Percentiles rank a stretch among this genome's conserved stretches.
phyloP scores from a whole-genome alignment of 2,113 vertebrate genomes.

The Accipiter virgatus region DNA sequence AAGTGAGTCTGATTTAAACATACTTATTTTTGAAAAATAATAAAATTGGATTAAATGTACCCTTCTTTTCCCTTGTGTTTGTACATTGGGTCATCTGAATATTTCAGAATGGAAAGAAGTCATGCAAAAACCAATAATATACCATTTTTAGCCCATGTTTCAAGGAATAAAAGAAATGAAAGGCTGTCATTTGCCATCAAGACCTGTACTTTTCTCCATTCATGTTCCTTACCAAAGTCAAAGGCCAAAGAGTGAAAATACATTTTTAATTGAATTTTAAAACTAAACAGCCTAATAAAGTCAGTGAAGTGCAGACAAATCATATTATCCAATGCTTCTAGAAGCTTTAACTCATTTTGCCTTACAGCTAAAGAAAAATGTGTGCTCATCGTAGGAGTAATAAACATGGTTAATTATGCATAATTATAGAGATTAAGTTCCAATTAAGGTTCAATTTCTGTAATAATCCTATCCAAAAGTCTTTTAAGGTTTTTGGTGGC shows the following conservation, averaged over 20 bases:
- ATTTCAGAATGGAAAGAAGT: background rate
- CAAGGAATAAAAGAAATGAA: background rate
- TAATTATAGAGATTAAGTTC: conserved; percentile 75
- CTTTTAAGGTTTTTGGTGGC: conserved; percentile 56
- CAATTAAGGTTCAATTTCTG: conserved; percentile 73
- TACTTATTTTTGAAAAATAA: background rate
- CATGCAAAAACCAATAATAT: background rate
- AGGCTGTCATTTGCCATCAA: background rate
- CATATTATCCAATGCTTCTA: conserved; percentile 57
- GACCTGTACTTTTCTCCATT: background rate
- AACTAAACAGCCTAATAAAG: conserved; percentile 62
- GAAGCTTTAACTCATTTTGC: conserved; percentile 57
- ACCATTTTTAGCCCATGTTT: background rate
- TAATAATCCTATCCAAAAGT: conserved; percentile 61
- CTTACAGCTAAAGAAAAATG: conserved; percentile 64
- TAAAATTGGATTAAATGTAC: background rate
- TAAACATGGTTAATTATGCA: conserved; percentile 73
- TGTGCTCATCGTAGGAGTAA: conserved; percentile 56
- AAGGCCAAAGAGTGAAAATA: conserved; percentile 40
- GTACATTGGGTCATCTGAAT: background rate
- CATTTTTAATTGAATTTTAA: conserved; percentile 63
- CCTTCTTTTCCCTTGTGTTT: background rate
- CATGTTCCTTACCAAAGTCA: conserved; percentile 33
- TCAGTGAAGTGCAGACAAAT: conserved; percentile 64
- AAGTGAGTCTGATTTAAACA: conserved; percentile 4